Base-by-base conservation (phyloP, 2,797 vertebrate genomes). In the Sebastes cheni region DNA sequence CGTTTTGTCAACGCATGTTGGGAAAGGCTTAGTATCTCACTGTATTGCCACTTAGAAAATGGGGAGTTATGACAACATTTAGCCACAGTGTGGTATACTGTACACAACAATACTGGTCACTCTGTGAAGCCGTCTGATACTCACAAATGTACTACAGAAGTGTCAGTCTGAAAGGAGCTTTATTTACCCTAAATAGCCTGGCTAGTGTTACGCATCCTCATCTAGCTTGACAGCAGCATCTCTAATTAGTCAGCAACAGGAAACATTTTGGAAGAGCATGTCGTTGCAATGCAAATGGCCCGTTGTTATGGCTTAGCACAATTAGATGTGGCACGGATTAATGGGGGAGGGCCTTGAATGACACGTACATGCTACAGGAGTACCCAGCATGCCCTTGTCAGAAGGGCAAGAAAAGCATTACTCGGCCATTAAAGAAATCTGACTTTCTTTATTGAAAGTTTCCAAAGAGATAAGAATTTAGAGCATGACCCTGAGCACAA, bases 291-390 rank as follows among this genome's bases (percentile, higher is more conserved):
- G 22, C 59, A 88, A 79, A 85, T 88, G 84, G 64, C 58, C 18
- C 54, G 42, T 73, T 88, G 84, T 86, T 82, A 86, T 75, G 89
- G 89, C 88, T 92, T 91, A 91, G 86, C 84, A 92, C 89, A 93
- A 93, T 95, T 88, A 88, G 78, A 86, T 84, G 84, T 91, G 92
- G 56, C 89, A 74, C 79, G 84, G 90, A 91, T 94, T 93, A 94
- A 90, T 92, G 83, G 84, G 75, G 74, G 80, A 85, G 64, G 60
- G 79, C 83, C 86, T 86, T 82, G 76, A 89, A 84, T 80, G 82
- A 84, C 30, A 72, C 16, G 16, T 77, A 65, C 72, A 52, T 80
- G 50, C 65, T 25, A 58, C 46, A 8, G 12, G 34, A 83, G 62
- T 60, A 77, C 72, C 52, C 73, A 61, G 34, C 8, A 13, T 52